Evolutionary conservation across 2,113 vertebrate species (phyloP).

Genomic region (Rhodinocichla rosea): DNA sequence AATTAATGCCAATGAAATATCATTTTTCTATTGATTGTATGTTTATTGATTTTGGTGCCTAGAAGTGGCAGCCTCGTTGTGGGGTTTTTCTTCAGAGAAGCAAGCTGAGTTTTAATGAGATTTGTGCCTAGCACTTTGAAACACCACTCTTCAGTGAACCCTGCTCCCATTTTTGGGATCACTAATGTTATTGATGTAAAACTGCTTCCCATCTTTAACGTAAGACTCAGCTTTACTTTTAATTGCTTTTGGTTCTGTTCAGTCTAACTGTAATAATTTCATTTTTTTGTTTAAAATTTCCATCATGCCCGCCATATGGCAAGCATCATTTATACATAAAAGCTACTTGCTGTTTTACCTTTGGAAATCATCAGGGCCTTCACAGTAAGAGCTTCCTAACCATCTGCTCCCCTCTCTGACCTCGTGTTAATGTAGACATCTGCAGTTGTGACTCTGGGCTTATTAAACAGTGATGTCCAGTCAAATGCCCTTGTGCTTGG

Average conservation of each 20-base stretch:
- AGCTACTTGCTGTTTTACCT: constrained; percentile 73
- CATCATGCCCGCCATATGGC: constrained; percentile 68
- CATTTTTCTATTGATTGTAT: constrained; percentile 10
- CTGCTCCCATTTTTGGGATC: not conserved
- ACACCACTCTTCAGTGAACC: not conserved
- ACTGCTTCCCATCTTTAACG: not conserved
- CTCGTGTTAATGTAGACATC: constrained; percentile 66
- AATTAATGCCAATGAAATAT: not conserved
- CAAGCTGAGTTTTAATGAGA: constrained; percentile 15
- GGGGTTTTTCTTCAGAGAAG: constrained; percentile 10
- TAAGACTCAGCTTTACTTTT: constrained; percentile 28
- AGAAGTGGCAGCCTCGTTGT: not conserved
- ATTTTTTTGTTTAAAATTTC: constrained; percentile 66
- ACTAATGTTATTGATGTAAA: constrained; percentile 6
- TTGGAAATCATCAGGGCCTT: constrained; percentile 68
- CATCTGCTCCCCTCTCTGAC: constrained; percentile 71
- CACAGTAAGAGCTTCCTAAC: constrained; percentile 73
- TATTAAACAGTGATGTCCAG: constrained; percentile 64
- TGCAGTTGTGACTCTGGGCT: constrained; percentile 64
- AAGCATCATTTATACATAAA: constrained; percentile 72
- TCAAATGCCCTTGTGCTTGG: constrained; percentile 67
- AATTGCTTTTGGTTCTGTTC: constrained; percentile 58
- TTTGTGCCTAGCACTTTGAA: constrained; percentile 4
- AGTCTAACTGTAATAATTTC: constrained; percentile 50
- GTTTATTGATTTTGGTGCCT: constrained; percentile 11